Evolutionary conservation across 2,113 vertebrate species (phyloP).

Genomic region (Xiphophorus couchianus): DNA sequence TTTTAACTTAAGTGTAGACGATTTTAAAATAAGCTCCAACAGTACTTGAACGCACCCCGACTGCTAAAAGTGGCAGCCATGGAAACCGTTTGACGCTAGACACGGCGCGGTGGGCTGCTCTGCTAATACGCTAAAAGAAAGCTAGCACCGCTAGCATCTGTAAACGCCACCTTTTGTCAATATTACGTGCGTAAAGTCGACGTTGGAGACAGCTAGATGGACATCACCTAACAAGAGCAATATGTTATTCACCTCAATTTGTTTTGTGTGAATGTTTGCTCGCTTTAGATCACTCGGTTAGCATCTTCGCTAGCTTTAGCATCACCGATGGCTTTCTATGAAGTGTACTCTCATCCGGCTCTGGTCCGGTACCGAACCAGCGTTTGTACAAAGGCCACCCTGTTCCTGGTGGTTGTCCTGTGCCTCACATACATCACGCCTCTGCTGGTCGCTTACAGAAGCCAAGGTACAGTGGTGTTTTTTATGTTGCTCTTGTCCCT

Average conservation of each 20-base stretch:
- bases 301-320: slow-evolving; percentile 27
- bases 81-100: slow-evolving; percentile 77
- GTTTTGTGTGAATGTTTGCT: background rate
- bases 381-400: slow-evolving; percentile 87
- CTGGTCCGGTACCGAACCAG: slow-evolving; percentile 84
- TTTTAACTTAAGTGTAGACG: background rate
- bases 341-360: slow-evolving; percentile 86
- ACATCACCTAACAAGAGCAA: background rate
- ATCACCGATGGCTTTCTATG: slow-evolving; percentile 86
- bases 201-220: background rate
- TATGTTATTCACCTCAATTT: background rate
- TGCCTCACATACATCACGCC: slow-evolving; percentile 90
- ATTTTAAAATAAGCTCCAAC: background rate
- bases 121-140: background rate
- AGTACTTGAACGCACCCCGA: slow-evolving; percentile 27
- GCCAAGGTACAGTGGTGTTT: slow-evolving; percentile 83
- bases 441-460: slow-evolving; percentile 90
- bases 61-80: slow-evolving; percentile 39
- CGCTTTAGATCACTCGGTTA: background rate
- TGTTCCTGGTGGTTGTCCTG: slow-evolving; percentile 81
- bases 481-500: too few species aligned
- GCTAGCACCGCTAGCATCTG: slow-evolving; percentile 10
- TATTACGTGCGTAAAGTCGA: rapidly evolving
- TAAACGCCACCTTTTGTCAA: background rate
- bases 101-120: slow-evolving; percentile 30